Evolutionary conservation across 2,113 vertebrate genomes (phyloP).

Genomic region (Limanda limanda): DNA sequence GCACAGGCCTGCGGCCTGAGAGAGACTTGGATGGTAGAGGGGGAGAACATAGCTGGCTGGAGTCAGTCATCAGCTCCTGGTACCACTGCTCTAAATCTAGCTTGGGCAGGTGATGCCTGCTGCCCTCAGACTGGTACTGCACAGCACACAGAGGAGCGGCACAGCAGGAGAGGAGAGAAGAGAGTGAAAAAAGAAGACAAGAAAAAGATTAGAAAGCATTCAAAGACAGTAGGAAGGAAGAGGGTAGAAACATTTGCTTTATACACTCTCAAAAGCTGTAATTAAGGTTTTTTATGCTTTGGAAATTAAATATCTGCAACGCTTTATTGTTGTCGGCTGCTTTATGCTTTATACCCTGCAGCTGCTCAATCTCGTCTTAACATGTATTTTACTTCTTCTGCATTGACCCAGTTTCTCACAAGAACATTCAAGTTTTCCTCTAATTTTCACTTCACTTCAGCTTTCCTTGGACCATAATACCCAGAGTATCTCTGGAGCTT

Average conservation of each 20-base stretch:
- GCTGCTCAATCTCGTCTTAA: slow-evolving; percentile 24
- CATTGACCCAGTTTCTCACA: slow-evolving; percentile 60
- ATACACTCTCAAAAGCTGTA: slow-evolving; percentile 19
- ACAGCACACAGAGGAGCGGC: slow-evolving; percentile 43
- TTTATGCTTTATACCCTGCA: slow-evolving; percentile 30
- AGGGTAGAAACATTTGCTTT: slow-evolving; percentile 32
- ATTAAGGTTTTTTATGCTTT: slow-evolving; percentile 24
- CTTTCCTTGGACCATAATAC: neutral
- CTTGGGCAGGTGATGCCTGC: slow-evolving; percentile 76
- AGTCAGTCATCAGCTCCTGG: slow-evolving; percentile 85
- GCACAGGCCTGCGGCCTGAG: slow-evolving; percentile 68
- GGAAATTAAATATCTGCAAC: slow-evolving; percentile 40
- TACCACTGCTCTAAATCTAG: slow-evolving; percentile 87
- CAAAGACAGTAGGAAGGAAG: slow-evolving; percentile 28
- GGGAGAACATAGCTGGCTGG: slow-evolving; percentile 82
- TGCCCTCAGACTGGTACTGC: slow-evolving; percentile 75
- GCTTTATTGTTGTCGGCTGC: slow-evolving; percentile 26
- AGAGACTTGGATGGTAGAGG: slow-evolving; percentile 71
- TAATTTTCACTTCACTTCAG: slow-evolving; percentile 27
- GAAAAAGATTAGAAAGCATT: slow-evolving; percentile 67
- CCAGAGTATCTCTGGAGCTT: neutral
- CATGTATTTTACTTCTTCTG: slow-evolving; percentile 37
- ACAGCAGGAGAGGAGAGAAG: slow-evolving; percentile 25
- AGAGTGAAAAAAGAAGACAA: slow-evolving; percentile 4
- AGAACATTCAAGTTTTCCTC: slow-evolving; percentile 26